A percentile compares a stretch with the other conserved stretches of the same genome.
Conservation (phyloP, 2,888 invertebrate genomes). For the Pammene aurita region DNA sequence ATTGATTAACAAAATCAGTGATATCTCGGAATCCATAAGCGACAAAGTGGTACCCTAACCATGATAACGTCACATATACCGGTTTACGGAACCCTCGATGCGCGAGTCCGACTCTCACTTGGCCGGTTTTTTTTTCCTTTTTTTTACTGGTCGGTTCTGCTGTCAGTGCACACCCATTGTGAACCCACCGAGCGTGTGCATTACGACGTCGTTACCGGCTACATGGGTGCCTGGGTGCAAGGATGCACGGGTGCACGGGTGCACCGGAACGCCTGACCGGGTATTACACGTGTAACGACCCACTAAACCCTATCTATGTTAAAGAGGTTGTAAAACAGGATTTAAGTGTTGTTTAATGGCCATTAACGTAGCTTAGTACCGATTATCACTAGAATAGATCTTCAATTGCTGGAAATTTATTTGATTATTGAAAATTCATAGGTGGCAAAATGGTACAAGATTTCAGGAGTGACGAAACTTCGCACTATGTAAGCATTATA, state of each 20-base stretch:
- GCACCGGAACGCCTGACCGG: constrained; percentile 9
- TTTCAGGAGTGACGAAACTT: no score
- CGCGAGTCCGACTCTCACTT: no score
- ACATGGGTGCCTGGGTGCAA: constrained; percentile 5
- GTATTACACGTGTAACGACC: constrained; percentile 9
- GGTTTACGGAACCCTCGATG: no score
- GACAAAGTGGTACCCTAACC: no score
- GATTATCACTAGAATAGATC: no score
- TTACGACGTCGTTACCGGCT: constrained; percentile 35
- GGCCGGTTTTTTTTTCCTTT: neutral
- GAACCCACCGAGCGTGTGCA: constrained; percentile 3
- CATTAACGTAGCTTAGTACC: neutral
- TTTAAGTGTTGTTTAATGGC: neutral
- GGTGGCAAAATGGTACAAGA: no score
- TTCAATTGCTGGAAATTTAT: no score
- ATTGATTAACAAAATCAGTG: no score
- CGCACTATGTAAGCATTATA: no score
- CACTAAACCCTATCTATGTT: neutral
- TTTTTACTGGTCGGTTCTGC: neutral
- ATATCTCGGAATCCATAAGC: no score
- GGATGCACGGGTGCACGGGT: constrained; percentile 15
- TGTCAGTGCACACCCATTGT: constrained; percentile 1
- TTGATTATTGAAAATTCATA: no score
- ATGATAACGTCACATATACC: no score
- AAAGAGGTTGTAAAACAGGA: neutral